Base-by-base conservation (phyloP, 2,113 vertebrate genomes). In the Rhynchomys soricoides region DNA sequence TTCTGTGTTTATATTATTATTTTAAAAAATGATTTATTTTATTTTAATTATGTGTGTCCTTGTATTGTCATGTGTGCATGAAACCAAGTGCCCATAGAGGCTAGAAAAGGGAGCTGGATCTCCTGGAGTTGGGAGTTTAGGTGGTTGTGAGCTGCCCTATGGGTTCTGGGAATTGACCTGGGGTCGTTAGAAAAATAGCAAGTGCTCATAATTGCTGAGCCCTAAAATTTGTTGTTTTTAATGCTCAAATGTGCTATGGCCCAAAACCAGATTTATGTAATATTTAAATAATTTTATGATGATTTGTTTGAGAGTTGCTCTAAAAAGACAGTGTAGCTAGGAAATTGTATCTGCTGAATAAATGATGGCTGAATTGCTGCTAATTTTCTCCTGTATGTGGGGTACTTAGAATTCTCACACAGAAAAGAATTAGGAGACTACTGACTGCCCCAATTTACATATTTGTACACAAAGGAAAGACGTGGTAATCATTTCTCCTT, bases 391-490 rank as follows among this genome's bases (percentile, higher is more conserved):
- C 81, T 31, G 21, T 26, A 55, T 57, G 43, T 73, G 29, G 66
- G 50, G 71, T 15, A 64, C 71, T 50, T 83, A 59, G 22, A n/a
- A 22, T 71, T 87, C 81, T 86, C 45, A 93, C 34, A 45, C 52
- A 62, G 43, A 87, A 92, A 48, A 75, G 93, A 93, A 87, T 85
- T 0, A 68, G 57, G 93, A 92, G 85, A 92, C 29, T 82, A 91
- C 0, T 59, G 85, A 79, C 57, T 81, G 96, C 29, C 43, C 55
- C 68, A 52, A 57, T 92, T 62, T 97, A 94, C 57, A 92, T 86
- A 90, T 90, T 85, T 94, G 48, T 86, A 57, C 40, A 91, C 43
- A 90, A 87, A 95, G 59, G 37, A 66, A 95, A 95, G 66, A 94
- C 73, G 90, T 75, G 66, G 88, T 59, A 91, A 95, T 91, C 94